A percentile compares a stretch with the other conserved stretches of the same genome.
phyloP scores from a whole-genome alignment of 2,113 vertebrate genomes.

The Ciconia stormi region DNA sequence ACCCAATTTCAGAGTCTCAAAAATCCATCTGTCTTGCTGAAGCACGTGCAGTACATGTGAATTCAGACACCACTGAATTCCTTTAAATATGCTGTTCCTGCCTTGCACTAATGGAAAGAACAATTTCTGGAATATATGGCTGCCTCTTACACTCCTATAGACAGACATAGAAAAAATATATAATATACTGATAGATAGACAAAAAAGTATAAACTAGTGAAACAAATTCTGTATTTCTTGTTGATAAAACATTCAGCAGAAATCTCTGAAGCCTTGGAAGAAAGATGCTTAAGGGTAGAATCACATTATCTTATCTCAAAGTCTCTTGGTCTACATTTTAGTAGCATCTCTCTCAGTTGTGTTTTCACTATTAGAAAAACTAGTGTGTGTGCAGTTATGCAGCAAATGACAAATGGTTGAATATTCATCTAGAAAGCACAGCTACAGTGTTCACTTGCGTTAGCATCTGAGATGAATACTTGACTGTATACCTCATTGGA shows the following conservation, averaged over 20 bases:
- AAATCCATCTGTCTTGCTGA: background rate
- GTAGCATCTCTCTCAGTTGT: background rate
- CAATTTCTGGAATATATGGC: background rate
- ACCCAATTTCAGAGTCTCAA: background rate
- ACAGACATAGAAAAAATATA: background rate
- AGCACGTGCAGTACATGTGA: background rate
- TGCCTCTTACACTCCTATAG: background rate
- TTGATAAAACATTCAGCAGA: background rate
- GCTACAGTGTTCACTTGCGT: background rate
- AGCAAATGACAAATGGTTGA: background rate
- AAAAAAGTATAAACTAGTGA: background rate
- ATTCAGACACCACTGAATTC: background rate
- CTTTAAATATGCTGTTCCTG: background rate
- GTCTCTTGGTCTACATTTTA: background rate
- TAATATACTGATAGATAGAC: background rate
- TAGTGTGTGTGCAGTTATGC: background rate
- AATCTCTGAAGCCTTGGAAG: background rate
- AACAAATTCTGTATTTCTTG: background rate
- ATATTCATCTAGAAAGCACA: background rate
- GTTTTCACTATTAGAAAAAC: background rate
- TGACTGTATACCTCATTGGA: background rate
- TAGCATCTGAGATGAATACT: background rate
- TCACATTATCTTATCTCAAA: background rate
- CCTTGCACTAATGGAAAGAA: background rate
- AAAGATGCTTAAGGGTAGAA: background rate